Evolutionary conservation across 2,888 invertebrate genomes (phyloP).

Genomic region (Macrosoma leucophasiata): DNA sequence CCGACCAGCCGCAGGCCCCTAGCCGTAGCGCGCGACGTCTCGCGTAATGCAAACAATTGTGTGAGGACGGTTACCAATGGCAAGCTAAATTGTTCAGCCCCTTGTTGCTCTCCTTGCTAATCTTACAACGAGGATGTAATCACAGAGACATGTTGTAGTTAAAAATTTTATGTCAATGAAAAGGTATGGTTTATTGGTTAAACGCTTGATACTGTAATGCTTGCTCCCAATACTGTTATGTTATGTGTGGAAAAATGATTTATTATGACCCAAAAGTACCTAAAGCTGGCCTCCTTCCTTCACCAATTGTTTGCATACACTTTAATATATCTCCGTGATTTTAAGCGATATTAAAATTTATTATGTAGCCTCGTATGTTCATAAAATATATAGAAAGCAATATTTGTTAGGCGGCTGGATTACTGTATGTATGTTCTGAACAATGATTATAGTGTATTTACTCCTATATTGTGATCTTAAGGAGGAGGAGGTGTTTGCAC

Average conservation of each 20-base stretch:
- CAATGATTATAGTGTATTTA: slow-evolving; percentile 1
- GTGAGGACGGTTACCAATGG: slow-evolving; percentile 73
- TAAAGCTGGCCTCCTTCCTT: slow-evolving; percentile 84
- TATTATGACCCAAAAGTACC: slow-evolving; percentile 40
- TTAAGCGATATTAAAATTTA: slow-evolving; percentile 16
- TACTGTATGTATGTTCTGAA: slow-evolving; percentile 21
- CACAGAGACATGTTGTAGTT: slow-evolving; percentile 74
- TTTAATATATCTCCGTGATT: slow-evolving; percentile 30
- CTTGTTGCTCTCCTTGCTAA: slow-evolving; percentile 44
- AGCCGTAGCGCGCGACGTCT: slow-evolving; percentile 23
- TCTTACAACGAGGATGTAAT: slow-evolving; percentile 55
- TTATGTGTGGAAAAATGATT: slow-evolving; percentile 48
- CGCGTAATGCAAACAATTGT: slow-evolving; percentile 72
- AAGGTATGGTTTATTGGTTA: slow-evolving; percentile 75
- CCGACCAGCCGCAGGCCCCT: slow-evolving; percentile 27
- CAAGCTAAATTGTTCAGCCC: slow-evolving; percentile 50
- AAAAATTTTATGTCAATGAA: slow-evolving; percentile 62
- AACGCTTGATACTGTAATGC: slow-evolving; percentile 62
- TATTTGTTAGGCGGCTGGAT: slow-evolving; percentile 30
- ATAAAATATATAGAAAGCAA: slow-evolving; percentile 4
- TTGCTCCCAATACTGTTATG: slow-evolving; percentile 52
- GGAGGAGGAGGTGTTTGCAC: slow-evolving; percentile 13
- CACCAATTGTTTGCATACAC: slow-evolving; percentile 92
- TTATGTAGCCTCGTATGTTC: slow-evolving; percentile 20
- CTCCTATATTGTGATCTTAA: too few relatives aligned